phyloP scores from a whole-genome alignment of 2,888 invertebrate genomes.

The Notodonta ziczac region DNA sequence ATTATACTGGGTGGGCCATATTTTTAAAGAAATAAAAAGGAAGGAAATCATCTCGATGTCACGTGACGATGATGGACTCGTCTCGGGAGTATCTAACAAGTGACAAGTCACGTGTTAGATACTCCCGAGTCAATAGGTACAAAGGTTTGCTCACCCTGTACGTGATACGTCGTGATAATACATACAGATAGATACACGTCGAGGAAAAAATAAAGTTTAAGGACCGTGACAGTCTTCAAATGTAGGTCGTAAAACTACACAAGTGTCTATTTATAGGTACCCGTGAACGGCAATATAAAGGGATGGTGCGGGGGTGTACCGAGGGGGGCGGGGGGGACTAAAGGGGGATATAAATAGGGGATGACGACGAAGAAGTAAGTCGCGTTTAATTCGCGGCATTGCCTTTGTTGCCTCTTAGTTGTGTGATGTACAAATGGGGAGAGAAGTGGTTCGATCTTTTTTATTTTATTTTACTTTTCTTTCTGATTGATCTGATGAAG shows the following conservation, averaged over 20 bases:
- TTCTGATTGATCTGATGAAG: too few species aligned
- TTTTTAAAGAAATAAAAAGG: too few species aligned
- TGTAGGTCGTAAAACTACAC: constrained; percentile 12
- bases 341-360: constrained; percentile 21
- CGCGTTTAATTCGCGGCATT: constrained; percentile 62
- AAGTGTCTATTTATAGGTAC: constrained; percentile 32
- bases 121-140: too few species aligned
- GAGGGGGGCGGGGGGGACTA: constrained; percentile 7
- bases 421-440: constrained; percentile 36
- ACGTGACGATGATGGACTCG: too few species aligned
- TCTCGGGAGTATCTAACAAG: too few species aligned
- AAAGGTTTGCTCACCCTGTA: too few species aligned
- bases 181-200: not conserved
- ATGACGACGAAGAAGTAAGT: constrained; percentile 32
- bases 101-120: too few species aligned
- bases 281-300: constrained; percentile 39
- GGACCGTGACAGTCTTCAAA: constrained; percentile 3
- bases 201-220: not conserved
- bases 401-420: constrained; percentile 51
- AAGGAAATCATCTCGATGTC: too few species aligned
- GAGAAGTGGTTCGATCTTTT: constrained; percentile 18
- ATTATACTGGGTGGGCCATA: too few species aligned
- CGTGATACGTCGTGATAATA: too few species aligned
- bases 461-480: too few species aligned
- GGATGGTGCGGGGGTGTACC: constrained; percentile 19